Base-by-base conservation (phyloP, 2,797 vertebrate species). In the Periophthalmus magnuspinnatus region DNA sequence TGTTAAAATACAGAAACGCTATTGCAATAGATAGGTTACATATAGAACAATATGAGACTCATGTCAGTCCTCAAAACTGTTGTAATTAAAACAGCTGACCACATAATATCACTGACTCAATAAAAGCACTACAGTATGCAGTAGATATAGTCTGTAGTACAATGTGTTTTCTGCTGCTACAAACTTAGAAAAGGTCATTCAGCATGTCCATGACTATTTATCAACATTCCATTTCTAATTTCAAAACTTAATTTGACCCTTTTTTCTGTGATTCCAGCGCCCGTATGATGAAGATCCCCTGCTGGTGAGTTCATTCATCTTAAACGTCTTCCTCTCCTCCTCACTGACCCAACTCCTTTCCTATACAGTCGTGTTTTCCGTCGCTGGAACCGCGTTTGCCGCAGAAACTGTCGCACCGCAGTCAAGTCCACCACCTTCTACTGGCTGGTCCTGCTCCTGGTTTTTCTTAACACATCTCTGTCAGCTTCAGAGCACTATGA, bases 401-500 rank as follows among this genome's bases (percentile, higher is more conserved):
- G 93, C n/a, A 91, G 93, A 62, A 93, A 90, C 77, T 93, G 93
- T 67, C 91, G 93, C 5, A 90, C 92, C 65, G 92, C 92, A 16
- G 96, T 97, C 16, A 99, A 99, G 84, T 98, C 97, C 0, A 95
- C 96, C 75, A 94, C 95, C 0, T 99, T 99, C 88, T 99, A 99
- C 81, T 99, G 97, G 97, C 90, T 99, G 79, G 97, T 99, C 76
- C 95, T 99, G 70, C 93, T 99, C 80, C 93, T 99, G 70, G 97
- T 99, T 86, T 99, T 99, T 91, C 95, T 99, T 85, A 99, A 99
- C 91, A 99, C 97, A 0, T 92, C 96, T 57, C 96, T 97, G 69
- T 98, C 97, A n/a, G 97, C 97, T 70, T 99, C 97, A 0, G 97
- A 99, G 78, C 97, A 99, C 86, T 98, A 99, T 80, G 91, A 96